Conservation (phyloP, 2,113 vertebrate genomes). For the Muntiacus reevesi region DNA sequence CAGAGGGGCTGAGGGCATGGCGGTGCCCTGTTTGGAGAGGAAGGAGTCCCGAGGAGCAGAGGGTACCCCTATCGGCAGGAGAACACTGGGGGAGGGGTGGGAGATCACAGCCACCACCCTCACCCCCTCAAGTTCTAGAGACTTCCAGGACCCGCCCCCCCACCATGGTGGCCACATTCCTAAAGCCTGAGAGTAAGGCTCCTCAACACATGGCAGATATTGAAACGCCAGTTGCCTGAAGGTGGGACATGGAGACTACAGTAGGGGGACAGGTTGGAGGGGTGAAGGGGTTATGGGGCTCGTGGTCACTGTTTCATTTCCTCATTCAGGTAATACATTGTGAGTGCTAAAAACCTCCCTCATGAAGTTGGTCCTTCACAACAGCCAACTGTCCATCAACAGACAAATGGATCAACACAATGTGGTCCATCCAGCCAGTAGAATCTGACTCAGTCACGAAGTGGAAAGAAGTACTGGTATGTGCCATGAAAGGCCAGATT, state of each 20-base stretch:
- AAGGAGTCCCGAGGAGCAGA: background rate
- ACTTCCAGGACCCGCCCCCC: background rate
- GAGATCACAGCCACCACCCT: background rate
- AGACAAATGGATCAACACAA: fast-evolving
- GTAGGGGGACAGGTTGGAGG: no score
- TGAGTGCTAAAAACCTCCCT: background rate
- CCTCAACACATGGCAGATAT: background rate
- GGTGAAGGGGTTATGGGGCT: background rate
- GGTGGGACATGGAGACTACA: fast-evolving
- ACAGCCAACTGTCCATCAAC: background rate
- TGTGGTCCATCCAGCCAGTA: fast-evolving
- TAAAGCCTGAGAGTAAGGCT: background rate
- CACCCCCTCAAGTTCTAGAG: background rate
- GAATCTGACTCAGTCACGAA: fast-evolving
- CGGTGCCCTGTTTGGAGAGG: background rate
- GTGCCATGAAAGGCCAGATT: background rate
- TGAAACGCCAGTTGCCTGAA: background rate
- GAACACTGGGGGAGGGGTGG: background rate
- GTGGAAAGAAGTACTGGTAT: fast-evolving
- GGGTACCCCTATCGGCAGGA: background rate
- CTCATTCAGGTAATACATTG: background rate
- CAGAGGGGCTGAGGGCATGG: background rate
- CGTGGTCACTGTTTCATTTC: background rate
- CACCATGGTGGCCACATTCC: fast-evolving
- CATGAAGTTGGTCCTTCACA: background rate